These are phyloP conservation scores for Otolemur garnettii DNA, from an alignment of 2,113 vertebrate species.

Conservation along the genomic window DNA sequence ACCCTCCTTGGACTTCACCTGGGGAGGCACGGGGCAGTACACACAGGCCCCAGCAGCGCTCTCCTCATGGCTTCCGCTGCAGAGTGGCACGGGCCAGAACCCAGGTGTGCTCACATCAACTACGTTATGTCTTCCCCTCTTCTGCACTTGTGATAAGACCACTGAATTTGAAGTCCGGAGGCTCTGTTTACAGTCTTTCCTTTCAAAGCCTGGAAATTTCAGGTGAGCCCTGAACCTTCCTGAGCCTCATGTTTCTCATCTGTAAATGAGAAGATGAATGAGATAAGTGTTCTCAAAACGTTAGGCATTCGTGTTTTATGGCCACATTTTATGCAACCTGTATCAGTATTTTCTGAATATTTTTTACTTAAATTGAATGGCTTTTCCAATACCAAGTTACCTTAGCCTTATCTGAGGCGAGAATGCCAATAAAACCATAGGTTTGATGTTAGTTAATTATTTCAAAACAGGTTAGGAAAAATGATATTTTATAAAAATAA, in stretches of 20 bases:
- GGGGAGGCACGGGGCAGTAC: background rate
- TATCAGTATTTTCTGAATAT: conserved; percentile 1
- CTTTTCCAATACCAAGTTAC: background rate
- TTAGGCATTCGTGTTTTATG: background rate
- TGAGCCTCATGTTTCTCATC: background rate
- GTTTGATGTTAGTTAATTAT: conserved; percentile 14
- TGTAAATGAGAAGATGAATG: background rate
- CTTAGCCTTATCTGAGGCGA: conserved; percentile 44
- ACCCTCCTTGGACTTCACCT: background rate
- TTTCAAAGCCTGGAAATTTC: background rate
- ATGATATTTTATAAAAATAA: background rate
- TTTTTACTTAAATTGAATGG: conserved; percentile 37
- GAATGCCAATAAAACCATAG: background rate
- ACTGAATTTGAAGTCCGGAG: background rate
- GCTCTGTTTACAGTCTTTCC: background rate
- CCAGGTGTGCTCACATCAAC: fast-evolving
- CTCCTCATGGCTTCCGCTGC: background rate
- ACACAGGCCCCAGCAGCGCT: background rate
- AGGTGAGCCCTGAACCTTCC: background rate
- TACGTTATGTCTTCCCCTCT: background rate
- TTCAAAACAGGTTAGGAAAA: background rate
- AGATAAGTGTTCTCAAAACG: background rate
- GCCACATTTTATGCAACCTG: background rate
- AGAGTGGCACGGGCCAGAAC: background rate
- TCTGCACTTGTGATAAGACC: background rate